phyloP scores from a whole-genome alignment of 2,888 invertebrate genomes.

The Orchesellides sinensis region DNA sequence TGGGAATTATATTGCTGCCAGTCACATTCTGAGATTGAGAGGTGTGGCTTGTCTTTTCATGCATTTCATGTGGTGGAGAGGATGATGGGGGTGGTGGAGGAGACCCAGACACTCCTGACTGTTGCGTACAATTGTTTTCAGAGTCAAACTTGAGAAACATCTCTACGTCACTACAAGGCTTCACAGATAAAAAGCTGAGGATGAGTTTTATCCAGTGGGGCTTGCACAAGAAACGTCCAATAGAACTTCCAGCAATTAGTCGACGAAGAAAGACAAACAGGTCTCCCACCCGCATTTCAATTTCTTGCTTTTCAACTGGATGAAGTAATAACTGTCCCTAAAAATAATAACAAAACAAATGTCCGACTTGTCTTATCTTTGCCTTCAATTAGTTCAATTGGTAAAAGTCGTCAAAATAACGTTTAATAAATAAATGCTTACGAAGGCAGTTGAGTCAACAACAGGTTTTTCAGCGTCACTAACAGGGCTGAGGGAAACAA shows the following conservation, averaged over 20 bases:
- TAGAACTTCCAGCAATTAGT: conserved; percentile 78
- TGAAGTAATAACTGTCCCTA: conserved; percentile 53
- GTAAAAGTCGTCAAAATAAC: too few relatives aligned
- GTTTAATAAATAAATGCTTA: not conserved
- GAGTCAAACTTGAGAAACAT: conserved; percentile 69
- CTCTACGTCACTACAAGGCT: conserved; percentile 73
- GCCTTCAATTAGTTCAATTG: too few relatives aligned
- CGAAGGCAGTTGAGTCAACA: not conserved
- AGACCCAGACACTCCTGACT: not conserved
- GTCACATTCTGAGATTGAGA: not conserved
- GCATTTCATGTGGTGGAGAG: not conserved
- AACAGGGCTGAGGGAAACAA: conserved; percentile 70
- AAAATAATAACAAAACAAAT: not conserved
- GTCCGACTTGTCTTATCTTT: too few relatives aligned
- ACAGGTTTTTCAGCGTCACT: conserved; percentile 68
- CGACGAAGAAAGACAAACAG: conserved; percentile 80
- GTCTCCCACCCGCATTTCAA: conserved; percentile 79
- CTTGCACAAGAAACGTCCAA: conserved; percentile 78
- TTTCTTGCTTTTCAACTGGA: conserved; percentile 72
- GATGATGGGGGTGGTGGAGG: not conserved
- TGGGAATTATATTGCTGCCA: not conserved
- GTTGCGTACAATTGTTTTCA: conserved; percentile 52
- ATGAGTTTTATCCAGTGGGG: conserved; percentile 80
- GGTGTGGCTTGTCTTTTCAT: not conserved
- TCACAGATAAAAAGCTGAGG: conserved; percentile 77